phyloP scores from a whole-genome alignment of 1,140 invertebrate species.

The Bemisia tabaci region DNA sequence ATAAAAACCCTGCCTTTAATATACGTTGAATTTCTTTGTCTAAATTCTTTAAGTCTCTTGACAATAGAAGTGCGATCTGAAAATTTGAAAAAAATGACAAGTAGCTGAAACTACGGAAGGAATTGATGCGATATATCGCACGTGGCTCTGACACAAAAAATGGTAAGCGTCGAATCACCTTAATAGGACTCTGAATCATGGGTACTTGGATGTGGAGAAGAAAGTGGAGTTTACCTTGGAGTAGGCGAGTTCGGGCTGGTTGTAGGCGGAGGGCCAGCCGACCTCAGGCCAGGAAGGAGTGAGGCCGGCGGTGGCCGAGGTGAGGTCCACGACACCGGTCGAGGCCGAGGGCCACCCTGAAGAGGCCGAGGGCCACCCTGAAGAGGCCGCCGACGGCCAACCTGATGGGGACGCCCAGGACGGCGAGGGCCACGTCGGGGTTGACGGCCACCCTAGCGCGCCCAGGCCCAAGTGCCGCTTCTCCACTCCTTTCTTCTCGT shows the following conservation, averaged over 20 bases:
- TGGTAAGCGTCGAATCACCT: too few relatives aligned
- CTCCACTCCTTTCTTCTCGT: neutral
- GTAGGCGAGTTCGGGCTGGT: neutral
- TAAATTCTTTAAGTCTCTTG: too few relatives aligned
- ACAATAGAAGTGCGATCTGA: too few relatives aligned
- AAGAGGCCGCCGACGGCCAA: neutral
- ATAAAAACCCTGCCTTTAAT: too few relatives aligned
- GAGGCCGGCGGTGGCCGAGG: neutral
- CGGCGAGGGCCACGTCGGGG: neutral
- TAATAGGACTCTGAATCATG: too few relatives aligned
- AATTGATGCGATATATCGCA: too few relatives aligned
- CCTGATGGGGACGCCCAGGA: neutral
- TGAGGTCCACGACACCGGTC: neutral
- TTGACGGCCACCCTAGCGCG: neutral
- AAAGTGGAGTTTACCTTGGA: neutral
- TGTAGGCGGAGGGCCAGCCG: neutral
- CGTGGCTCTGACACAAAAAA: too few relatives aligned
- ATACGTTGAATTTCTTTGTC: too few relatives aligned
- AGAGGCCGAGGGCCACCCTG: neutral
- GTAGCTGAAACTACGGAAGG: too few relatives aligned
- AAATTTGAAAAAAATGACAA: too few relatives aligned
- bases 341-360: neutral
- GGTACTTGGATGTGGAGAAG: too few relatives aligned
- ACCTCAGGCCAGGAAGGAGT: neutral
- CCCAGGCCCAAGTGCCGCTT: neutral